phyloP scores from a whole-genome alignment of 2,113 vertebrate genomes.

The Mus spicilegus region DNA sequence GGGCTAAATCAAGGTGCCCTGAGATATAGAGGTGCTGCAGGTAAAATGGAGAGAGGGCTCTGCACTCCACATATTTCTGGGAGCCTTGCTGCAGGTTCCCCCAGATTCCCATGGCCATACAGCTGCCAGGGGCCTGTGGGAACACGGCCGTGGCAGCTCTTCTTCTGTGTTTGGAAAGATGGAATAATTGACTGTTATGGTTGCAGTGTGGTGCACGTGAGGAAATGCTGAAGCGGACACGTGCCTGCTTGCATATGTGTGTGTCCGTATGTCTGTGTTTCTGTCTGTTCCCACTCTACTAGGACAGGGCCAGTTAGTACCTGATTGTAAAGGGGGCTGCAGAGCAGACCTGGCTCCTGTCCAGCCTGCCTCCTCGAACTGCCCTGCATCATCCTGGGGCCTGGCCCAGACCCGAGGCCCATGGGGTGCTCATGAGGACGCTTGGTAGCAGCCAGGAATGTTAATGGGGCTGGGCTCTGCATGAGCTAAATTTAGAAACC shows the following conservation, averaged over 20 bases:
- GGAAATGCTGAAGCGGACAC: constrained; percentile 50
- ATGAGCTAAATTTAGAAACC: constrained; percentile 83
- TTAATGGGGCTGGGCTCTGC: constrained; percentile 73
- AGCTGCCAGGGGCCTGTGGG: neutral
- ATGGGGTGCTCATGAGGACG: constrained; percentile 42
- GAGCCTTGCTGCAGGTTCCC: neutral
- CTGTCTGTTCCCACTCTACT: neutral
- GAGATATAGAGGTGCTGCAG: neutral
- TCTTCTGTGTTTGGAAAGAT: constrained; percentile 65
- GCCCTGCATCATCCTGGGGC: neutral
- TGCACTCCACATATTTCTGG: neutral
- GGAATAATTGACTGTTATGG: constrained; percentile 78
- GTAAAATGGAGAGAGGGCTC: neutral
- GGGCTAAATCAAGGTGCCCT: neutral
- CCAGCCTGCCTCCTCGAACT: neutral
- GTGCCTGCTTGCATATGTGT: neutral
- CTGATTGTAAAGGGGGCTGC: neutral
- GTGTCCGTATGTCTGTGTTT: neutral
- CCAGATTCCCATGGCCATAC: neutral
- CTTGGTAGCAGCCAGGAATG: constrained; percentile 76
- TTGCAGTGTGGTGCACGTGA: neutral
- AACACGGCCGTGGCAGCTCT: constrained; percentile 30
- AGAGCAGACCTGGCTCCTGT: neutral
- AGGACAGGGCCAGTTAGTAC: neutral
- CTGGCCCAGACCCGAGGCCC: constrained; percentile 22